Conservation (phyloP, 2,888 invertebrate genomes). For the Limnephilus lunatus region DNA sequence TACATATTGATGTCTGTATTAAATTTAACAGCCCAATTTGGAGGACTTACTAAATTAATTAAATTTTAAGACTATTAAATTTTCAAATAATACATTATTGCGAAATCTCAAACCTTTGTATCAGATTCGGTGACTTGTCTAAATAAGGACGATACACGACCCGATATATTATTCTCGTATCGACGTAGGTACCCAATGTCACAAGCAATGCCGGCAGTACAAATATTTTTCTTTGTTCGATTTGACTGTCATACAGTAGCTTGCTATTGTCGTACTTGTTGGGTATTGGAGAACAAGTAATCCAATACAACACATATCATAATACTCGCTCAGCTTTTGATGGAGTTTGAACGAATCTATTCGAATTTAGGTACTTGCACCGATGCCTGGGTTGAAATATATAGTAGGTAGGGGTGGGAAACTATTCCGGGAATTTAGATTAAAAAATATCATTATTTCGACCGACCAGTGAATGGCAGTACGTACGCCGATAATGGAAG, state of each 20-base stretch:
- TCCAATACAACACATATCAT: neutral
- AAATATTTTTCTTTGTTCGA: neutral
- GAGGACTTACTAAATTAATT: too few relatives aligned
- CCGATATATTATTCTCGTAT: neutral
- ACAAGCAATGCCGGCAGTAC: neutral
- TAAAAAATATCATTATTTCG: neutral
- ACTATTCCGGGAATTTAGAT: neutral
- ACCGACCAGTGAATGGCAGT: neutral
- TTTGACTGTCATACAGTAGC: neutral
- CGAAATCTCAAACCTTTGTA: neutral
- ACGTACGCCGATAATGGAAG: too few relatives aligned
- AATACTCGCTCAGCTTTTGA: neutral
- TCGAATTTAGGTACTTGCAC: neutral
- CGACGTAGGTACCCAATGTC: neutral
- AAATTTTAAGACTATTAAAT: too few relatives aligned
- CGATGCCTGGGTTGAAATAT: neutral
- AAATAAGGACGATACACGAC: too few relatives aligned
- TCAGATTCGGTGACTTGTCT: neutral
- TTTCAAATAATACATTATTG: neutral
- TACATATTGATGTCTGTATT: too few relatives aligned
- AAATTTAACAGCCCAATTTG: too few relatives aligned
- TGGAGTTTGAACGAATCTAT: neutral
- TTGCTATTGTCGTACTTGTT: neutral
- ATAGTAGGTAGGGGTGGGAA: neutral
- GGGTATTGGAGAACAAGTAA: neutral